Evolutionary conservation across 1,140 invertebrate genomes (phyloP), one percentile per base, ranked within the genome.

Genomic region (Marisa cornuarietis): DNA sequence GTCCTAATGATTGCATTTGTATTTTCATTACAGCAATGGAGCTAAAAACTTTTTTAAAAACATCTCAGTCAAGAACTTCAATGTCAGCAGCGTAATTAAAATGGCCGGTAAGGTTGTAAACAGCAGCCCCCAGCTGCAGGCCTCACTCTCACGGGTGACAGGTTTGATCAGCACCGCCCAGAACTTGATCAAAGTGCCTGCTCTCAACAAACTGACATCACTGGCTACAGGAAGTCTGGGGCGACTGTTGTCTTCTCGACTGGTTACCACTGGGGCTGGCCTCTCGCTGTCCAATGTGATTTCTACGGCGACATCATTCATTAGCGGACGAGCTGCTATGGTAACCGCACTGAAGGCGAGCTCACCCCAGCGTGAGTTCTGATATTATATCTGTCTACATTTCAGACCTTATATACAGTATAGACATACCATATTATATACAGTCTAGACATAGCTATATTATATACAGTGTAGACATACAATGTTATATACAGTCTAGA

Each of bases 11-110:
- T 26, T 14, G 7, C 52, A 72, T 51, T 10, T 31, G 16, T 72
- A 49, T 72, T 16, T 31, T 31, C 52, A 1, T 72, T 72, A 62
- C 73, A 75, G 73, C 31, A 26, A 22, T 61, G 54, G 7, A n/a
- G 63, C 49, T 54, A 75, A 75, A 31, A n/a, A 18, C 24, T 75
- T 75, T 31, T 75, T 75, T 26, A 8, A 31, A 8, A 31, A 75
- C 58, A 75, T 75, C 54, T 13, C 49, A 26, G 11, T 31, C 10
- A 75, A 75, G n/a, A 75, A 75, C 4, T 62, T 75, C 58, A 75
- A 26, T 54, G 20, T 75, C 18, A 63, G 20, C 20, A 61, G 73
- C 24, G 16, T 75, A 31, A 31, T 31, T 22, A 22, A 8, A 54
- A 75, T 62, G 54, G 54, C 49, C 9, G 8, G 22, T 14, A 75